A percentile compares a stretch with the other conserved stretches of the same genome.
Conservation (phyloP, 2,113 vertebrate species). For the Labeo catla region DNA sequence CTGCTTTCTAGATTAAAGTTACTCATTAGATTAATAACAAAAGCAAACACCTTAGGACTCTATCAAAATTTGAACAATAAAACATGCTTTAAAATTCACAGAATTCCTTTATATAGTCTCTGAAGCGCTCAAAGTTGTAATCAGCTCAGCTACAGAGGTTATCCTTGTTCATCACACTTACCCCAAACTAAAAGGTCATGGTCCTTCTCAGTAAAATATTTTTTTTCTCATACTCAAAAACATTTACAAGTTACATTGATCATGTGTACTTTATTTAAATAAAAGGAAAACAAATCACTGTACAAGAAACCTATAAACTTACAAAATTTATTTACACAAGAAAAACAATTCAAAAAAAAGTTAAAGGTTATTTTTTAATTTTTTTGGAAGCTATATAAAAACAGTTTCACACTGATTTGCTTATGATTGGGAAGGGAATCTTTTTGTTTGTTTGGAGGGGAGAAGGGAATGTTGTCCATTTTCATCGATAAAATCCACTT, state of each 20-base stretch:
- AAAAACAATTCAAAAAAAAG: neutral
- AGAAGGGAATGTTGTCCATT: neutral
- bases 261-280: slow-evolving; percentile 26
- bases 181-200: slow-evolving; percentile 3
- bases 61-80: neutral
- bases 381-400: neutral
- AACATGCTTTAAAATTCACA: neutral
- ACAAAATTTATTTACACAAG: slow-evolving; percentile 18
- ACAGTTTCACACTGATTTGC: neutral
- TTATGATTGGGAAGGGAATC: neutral
- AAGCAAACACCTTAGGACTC: neutral
- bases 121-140: neutral
- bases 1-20: neutral
- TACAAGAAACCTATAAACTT: neutral
- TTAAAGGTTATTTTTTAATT: neutral
- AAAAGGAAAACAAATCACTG: neutral
- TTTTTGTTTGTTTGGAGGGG: neutral
- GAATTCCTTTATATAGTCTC: neutral
- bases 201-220: neutral
- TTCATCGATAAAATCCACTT: neutral
- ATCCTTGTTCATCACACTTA: neutral
- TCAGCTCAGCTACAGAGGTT: neutral
- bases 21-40: neutral
- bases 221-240: slow-evolving; percentile 8
- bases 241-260: slow-evolving; percentile 12